Evolutionary conservation across 1,140 invertebrate genomes (phyloP).

Genomic region (Papilio machaon): DNA sequence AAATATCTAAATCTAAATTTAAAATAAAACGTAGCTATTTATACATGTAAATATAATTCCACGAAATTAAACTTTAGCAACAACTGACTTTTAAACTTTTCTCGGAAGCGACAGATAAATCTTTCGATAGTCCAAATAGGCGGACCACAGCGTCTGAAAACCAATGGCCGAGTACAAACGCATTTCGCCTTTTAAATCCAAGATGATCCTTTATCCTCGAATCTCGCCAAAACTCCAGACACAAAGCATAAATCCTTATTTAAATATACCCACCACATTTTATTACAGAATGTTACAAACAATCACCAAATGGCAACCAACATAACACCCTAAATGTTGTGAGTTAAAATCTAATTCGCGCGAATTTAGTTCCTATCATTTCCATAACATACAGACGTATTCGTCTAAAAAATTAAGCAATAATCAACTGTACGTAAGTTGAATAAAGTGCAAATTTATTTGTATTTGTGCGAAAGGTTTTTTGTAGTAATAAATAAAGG

Average conservation of each 20-base stretch:
- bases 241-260: slow-evolving; percentile 80
- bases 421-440: slow-evolving; percentile 32
- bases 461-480: slow-evolving; percentile 58
- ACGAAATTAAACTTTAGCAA: background rate
- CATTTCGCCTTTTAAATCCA: slow-evolving; percentile 69
- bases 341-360: slow-evolving; percentile 32
- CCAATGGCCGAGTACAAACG: slow-evolving; percentile 47
- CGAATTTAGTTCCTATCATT: slow-evolving; percentile 24
- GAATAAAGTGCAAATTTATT: slow-evolving; percentile 46
- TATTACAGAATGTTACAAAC: slow-evolving; percentile 35
- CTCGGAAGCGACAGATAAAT: slow-evolving; percentile 13
- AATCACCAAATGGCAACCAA: background rate
- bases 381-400: slow-evolving; percentile 48
- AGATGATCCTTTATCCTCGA: slow-evolving; percentile 72
- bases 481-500: slow-evolving; percentile 82
- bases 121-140: slow-evolving; percentile 52
- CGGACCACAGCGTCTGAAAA: slow-evolving; percentile 51
- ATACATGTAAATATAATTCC: background rate
- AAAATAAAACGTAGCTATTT: background rate
- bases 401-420: slow-evolving; percentile 31
- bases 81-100: slow-evolving; percentile 17
- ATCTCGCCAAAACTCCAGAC: slow-evolving; percentile 79
- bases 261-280: slow-evolving; percentile 68
- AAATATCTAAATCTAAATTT: too few species aligned
- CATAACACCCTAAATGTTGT: background rate